Conservation (phyloP, 2,113 vertebrate species). For the Mesoclemmys tuberculata region DNA sequence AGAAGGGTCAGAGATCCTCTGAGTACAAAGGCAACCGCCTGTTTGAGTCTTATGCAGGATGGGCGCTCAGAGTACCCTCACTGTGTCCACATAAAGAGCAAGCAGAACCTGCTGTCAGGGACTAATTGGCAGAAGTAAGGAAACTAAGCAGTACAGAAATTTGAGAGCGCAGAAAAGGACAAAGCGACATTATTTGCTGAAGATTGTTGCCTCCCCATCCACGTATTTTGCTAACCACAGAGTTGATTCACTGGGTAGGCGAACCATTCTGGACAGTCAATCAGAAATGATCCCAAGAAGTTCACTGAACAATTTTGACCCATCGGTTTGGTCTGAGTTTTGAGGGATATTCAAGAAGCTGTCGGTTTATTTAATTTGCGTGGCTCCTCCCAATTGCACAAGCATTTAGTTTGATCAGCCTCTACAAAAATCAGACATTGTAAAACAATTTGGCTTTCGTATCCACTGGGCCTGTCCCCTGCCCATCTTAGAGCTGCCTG, state of each 20-base stretch:
- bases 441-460: not conserved
- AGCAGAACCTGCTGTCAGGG: constrained; percentile 9
- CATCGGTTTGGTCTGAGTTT: constrained; percentile 7
- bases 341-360: not conserved
- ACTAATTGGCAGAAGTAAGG: constrained; percentile 46
- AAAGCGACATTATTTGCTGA: constrained; percentile 3
- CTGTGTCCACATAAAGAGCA: not conserved
- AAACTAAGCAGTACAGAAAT: not conserved
- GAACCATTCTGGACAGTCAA: constrained; percentile 57
- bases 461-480: fast-evolving
- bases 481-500: not conserved
- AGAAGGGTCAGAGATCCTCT: not conserved
- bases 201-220: constrained; percentile 59
- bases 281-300: constrained; percentile 63
- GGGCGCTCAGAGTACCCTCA: not conserved
- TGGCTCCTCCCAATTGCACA: not conserved
- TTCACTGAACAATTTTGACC: not conserved
- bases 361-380: not conserved
- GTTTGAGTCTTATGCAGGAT: not conserved
- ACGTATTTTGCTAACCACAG: constrained; percentile 39
- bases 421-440: fast-evolving
- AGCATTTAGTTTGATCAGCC: fast-evolving
- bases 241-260: constrained; percentile 17
- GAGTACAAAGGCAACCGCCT: not conserved
- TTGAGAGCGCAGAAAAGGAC: constrained; percentile 25